Evolutionary conservation across 2,888 invertebrate species (phyloP), one percentile per base, ranked within the genome.

Genomic region (Trissolcus brochymenae): DNA sequence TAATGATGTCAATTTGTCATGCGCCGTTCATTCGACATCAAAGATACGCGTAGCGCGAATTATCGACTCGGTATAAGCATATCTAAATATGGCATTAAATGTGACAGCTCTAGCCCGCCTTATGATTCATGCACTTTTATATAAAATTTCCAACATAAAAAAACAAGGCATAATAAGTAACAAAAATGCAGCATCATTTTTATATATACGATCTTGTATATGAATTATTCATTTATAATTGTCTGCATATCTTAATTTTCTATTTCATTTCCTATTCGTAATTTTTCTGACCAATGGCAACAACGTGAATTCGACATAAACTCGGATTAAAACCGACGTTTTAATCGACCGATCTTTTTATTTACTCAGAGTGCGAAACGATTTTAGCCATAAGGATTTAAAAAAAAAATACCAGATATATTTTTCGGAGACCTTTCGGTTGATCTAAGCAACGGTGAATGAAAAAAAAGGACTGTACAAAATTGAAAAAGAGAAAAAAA

Each of bases 1-100:
- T 79, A 74, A 79, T 70, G 72, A 72, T 68, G 76, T 53, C 76
- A 76, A 79, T 76, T 79, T 79, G 76, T 79, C 79, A 79, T 73
- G 70, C 62, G 76, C 66, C 19, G 75, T 75, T 78, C 72, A 75
- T 75, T 78, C 71, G 57, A 74, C 74, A 78, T 74, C 75, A 70
- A 61, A 78, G 78, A 78, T 78, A 78, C 65, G 78, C 60, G 78
- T 51, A 64, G 55, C 59, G 71, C 74, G 74, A 78, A 71, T 78
- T 78, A 74, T 78, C 74, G 60, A 67, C 59, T 54, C 19, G 64
- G 67, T 64, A 64, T 71, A 59, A 59, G 71, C 74, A 75, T 78
- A 78, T 75, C 75, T 68, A 68, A 68, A 68, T 75, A 75, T 59
- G 64, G 75, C 59, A 64, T 65, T 68, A 71, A 75, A 78, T 75